Conservation (phyloP, 2,888 invertebrate genomes). For the Eupithecia subfuscata region DNA sequence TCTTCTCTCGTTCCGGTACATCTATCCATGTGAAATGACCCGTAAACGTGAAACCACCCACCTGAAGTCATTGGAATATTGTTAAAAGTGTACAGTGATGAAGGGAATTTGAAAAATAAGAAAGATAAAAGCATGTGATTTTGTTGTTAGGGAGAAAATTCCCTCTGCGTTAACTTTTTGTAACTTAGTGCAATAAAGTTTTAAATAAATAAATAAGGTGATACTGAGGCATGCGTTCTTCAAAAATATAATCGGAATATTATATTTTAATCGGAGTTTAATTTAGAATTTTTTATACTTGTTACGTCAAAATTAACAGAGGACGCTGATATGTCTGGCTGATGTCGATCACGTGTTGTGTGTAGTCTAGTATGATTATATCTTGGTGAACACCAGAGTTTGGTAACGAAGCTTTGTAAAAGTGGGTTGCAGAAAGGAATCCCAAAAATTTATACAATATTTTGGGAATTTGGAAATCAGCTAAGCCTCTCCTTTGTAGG, state of each 20-base stretch:
- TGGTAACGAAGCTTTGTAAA: too few species aligned
- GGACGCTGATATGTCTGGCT: too few species aligned
- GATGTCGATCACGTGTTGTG: too few species aligned
- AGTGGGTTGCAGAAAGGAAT: too few species aligned
- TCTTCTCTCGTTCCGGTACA: slow-evolving; percentile 86
- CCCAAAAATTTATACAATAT: background rate
- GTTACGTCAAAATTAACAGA: background rate
- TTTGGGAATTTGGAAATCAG: background rate
- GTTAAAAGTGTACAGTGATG: background rate
- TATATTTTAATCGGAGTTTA: background rate
- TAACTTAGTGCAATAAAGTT: too few species aligned
- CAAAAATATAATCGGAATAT: background rate
- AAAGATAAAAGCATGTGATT: background rate
- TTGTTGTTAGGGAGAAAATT: too few species aligned
- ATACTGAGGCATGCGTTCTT: background rate
- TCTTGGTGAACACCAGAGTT: background rate
- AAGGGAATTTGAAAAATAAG: background rate
- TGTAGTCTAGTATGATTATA: too few species aligned
- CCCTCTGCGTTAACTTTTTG: too few species aligned
- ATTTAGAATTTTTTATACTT: too few species aligned
- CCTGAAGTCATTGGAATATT: slow-evolving; percentile 66
- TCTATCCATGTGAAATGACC: slow-evolving; percentile 98
- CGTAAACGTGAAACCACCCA: slow-evolving; percentile 93
- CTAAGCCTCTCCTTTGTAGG: background rate
- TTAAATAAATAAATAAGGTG: too few species aligned